Evolutionary conservation across 2,113 vertebrate species (phyloP), one percentile per base, ranked within the genome.

Genomic region (Nyctibius bracteatus): DNA sequence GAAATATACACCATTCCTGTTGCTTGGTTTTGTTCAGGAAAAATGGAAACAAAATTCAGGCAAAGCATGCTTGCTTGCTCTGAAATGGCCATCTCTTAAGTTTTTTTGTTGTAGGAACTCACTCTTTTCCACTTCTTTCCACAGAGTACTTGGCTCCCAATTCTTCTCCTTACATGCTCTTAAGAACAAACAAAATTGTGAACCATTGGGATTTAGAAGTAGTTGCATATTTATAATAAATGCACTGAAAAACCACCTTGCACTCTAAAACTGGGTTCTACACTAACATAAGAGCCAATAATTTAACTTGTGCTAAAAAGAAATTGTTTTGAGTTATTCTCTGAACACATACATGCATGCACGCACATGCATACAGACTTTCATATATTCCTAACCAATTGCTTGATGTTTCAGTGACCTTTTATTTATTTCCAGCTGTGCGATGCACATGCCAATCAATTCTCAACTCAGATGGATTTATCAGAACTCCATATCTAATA

Each of bases 291-390:
- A 2, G 2, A 86, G 55, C 14, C 55, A 86, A 35, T 58, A 80
- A 86, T 22, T 61, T 61, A 88, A 70, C 27, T 83, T 30, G 14
- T 18, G 37, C 71, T 83, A 94, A 68, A 46, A 62, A 86, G 14
- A 46, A 30, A 17, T 20, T 67, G 35, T 70, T 71, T 35, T 37
- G 37, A 86, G n/a, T 94, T 92, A 51, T 37, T 77, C 37, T 81
- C 67, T 77, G 74, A 87, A 86, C 54, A 72, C 15, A 8, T 41
- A 82, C 0, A 0, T 55, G 31, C 86, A 92, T 70, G 83, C 86
- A 94, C 94, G 83, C 86, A 94, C 95, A 91, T 88, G 89, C 81
- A 84, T 63, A 89, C 31, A 74, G 68, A 73, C 39, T 87, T 72
- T 15, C 28, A 81, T 19, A 59, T 61, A 75, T 57, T 96, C 68